phyloP scores from a whole-genome alignment of 2,888 invertebrate genomes.

The Chelonus formosanus region DNA sequence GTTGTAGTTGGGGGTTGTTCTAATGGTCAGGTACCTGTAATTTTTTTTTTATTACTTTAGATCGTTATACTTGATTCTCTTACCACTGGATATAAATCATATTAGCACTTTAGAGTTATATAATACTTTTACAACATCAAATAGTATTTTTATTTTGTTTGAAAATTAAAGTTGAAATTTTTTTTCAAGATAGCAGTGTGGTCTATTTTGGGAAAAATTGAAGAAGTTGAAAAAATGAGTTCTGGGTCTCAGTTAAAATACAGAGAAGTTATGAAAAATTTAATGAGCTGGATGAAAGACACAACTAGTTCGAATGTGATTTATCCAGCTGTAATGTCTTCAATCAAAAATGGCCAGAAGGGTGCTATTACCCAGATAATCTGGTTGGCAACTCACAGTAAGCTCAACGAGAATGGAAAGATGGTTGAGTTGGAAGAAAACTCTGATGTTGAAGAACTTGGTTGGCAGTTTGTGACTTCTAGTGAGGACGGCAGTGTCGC shows the following conservation, averaged over 20 bases:
- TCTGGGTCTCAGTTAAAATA: constrained; percentile 74
- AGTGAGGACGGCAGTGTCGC: constrained; percentile 75
- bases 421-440: constrained; percentile 63
- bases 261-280: constrained; percentile 69
- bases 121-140: neutral
- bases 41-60: neutral
- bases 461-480: constrained; percentile 73
- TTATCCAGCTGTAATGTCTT: constrained; percentile 71
- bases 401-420: constrained; percentile 71
- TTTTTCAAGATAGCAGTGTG: constrained; percentile 71
- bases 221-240: constrained; percentile 71
- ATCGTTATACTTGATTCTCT: neutral
- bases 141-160: neutral
- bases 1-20: constrained; percentile 76
- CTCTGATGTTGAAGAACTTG: constrained; percentile 54
- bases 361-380: constrained; percentile 72
- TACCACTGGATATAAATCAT: neutral
- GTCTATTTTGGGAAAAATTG: constrained; percentile 74
- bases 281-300: constrained; percentile 77
- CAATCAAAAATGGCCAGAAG: constrained; percentile 72
- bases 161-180: neutral
- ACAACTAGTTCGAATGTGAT: constrained; percentile 70
- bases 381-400: constrained; percentile 75
- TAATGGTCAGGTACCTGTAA: constrained; percentile 69
- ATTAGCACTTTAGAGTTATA: too few species aligned